These are phyloP conservation scores for Ciconia maguari DNA, from an alignment of 2,113 vertebrate species.

Conservation along the genomic window DNA sequence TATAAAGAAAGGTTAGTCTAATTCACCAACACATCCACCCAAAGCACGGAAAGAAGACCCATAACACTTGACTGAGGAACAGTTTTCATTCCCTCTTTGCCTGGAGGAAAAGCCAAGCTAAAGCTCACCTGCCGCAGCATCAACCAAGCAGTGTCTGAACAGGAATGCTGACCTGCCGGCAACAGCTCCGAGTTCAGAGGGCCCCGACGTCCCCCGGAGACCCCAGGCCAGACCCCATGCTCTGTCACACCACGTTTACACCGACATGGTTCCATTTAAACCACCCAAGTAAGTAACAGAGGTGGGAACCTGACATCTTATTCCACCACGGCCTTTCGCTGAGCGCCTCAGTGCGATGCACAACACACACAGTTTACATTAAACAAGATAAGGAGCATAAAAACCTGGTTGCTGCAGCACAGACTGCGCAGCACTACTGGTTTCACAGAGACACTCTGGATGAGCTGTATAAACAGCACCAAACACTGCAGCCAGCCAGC, in stretches of 20 bases:
- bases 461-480: constrained; percentile 60
- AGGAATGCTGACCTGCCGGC: not conserved
- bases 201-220: not conserved
- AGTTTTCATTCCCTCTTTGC: not conserved
- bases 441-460: constrained; percentile 40
- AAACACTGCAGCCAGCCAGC: constrained; percentile 57
- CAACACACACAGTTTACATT: not conserved
- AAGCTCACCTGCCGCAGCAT: not conserved
- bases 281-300: not conserved
- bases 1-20: not conserved
- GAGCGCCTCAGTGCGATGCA: not conserved
- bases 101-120: not conserved
- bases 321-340: not conserved
- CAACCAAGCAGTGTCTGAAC: not conserved
- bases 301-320: not conserved
- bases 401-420: constrained; percentile 11
- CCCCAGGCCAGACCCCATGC: not conserved
- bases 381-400: not conserved
- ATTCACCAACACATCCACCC: not conserved
- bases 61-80: not conserved
- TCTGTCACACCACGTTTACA: not conserved
- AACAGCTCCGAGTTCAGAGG: not conserved
- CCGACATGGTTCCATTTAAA: not conserved
- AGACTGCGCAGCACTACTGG: not conserved
- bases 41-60: not conserved